These are phyloP conservation scores for Gallinago paraguaiae DNA, from an alignment of 2,113 vertebrate genomes.

Conservation along the genomic window DNA sequence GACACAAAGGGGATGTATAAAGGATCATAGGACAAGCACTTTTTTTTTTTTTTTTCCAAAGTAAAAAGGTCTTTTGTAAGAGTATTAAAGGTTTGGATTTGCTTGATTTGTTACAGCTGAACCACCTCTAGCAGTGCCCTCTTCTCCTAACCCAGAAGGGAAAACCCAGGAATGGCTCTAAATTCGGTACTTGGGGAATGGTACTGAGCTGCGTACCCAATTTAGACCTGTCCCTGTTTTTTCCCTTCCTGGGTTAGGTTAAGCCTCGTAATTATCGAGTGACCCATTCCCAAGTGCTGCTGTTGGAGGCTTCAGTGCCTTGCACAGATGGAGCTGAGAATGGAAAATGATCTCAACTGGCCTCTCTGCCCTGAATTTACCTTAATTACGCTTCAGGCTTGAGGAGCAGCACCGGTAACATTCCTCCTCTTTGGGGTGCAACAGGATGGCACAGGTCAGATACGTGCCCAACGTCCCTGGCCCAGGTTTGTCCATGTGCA, in stretches of 20 bases:
- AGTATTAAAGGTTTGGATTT: background rate
- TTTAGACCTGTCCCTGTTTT: background rate
- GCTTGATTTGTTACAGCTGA: background rate
- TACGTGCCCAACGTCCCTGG: fast-evolving
- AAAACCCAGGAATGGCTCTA: background rate
- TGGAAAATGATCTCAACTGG: background rate
- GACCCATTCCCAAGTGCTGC: background rate
- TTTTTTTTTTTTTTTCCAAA: background rate
- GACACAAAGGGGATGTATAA: background rate
- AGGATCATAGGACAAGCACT: background rate
- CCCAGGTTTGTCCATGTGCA: too few relatives aligned
- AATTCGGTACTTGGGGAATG: fast-evolving
- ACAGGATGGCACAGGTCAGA: fast-evolving
- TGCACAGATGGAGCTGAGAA: background rate
- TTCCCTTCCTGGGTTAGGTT: background rate
- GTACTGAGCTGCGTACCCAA: background rate
- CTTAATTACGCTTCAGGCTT: too few relatives aligned
- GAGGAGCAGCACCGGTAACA: too few relatives aligned
- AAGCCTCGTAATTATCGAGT: background rate
- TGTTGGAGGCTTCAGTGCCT: background rate
- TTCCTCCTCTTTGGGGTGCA: background rate
- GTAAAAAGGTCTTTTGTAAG: background rate
- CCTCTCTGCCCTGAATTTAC: background rate
- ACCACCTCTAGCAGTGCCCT: background rate
- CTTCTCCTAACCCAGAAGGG: background rate